Evolutionary conservation across 1,140 invertebrate species (phyloP).

Genomic region (Nephila pilipes): DNA sequence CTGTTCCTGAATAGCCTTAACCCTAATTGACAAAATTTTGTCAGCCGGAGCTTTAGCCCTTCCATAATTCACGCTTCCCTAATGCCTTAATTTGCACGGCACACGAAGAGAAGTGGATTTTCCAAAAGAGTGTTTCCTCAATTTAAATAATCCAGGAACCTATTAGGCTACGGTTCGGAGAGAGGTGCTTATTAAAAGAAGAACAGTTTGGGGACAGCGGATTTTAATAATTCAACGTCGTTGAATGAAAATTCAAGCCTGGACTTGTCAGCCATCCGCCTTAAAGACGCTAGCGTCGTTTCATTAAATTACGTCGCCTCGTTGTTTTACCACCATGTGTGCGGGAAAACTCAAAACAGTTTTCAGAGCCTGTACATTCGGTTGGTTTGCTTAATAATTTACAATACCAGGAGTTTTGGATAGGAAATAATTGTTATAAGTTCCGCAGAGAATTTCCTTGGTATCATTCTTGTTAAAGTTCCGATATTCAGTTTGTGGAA

Average conservation of each 20-base stretch:
- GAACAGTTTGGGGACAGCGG: slow-evolving; percentile 12
- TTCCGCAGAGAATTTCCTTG: slow-evolving; percentile 8
- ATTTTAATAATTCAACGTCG: slow-evolving; percentile 63
- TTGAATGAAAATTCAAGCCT: slow-evolving; percentile 61
- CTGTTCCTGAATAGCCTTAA: neutral
- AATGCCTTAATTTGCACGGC: slow-evolving; percentile 58
- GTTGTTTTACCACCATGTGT: slow-evolving; percentile 40
- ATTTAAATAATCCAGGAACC: slow-evolving; percentile 70
- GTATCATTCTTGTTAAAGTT: neutral
- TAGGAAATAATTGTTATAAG: slow-evolving; percentile 35
- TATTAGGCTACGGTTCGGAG: slow-evolving; percentile 9
- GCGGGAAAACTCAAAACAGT: neutral
- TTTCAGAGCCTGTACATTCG: neutral
- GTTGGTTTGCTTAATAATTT: neutral
- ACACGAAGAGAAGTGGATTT: slow-evolving; percentile 19
- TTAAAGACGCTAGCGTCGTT: neutral
- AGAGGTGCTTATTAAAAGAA: slow-evolving; percentile 53
- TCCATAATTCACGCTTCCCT: slow-evolving; percentile 61
- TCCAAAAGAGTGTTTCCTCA: slow-evolving; percentile 54
- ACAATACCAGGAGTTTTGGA: neutral
- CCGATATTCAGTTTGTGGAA: neutral
- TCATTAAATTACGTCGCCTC: slow-evolving; percentile 58
- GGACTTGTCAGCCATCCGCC: slow-evolving; percentile 25
- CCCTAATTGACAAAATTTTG: slow-evolving; percentile 72
- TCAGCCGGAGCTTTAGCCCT: slow-evolving; percentile 22